Evolutionary conservation across 92 coral and sea anemone species (phyloP).

Genomic region (Umimayanthus chanpuru): DNA sequence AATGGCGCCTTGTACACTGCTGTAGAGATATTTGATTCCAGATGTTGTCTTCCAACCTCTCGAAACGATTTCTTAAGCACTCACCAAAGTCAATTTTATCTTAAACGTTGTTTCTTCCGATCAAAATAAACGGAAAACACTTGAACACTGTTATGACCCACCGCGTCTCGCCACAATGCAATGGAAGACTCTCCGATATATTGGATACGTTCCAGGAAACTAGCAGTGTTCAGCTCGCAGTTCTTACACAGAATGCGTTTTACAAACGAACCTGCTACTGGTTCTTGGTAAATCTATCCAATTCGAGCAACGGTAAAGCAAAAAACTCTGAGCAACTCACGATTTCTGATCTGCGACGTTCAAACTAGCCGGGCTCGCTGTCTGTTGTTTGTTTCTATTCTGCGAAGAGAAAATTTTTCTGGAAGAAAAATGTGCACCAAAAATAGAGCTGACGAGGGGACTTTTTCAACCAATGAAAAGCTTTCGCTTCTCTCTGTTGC

Average conservation of each 20-base stretch:
- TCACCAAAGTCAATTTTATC: slow-evolving; percentile 22
- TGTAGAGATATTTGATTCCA: slow-evolving; percentile 4
- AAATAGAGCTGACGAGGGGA: slow-evolving; percentile 75
- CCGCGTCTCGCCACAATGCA: slow-evolving; percentile 5
- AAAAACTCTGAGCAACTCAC: background rate
- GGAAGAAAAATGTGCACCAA: slow-evolving; percentile 59
- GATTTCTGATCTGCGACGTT: slow-evolving; percentile 25
- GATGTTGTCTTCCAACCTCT: background rate
- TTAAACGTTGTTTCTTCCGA: slow-evolving; percentile 9
- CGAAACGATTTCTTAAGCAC: background rate
- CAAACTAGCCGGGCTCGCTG: slow-evolving; percentile 47
- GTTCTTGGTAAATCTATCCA: background rate
- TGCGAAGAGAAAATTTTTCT: slow-evolving; percentile 34
- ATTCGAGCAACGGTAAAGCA: background rate
- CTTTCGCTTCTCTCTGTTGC: slow-evolving; percentile 2
- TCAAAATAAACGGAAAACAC: slow-evolving; percentile 25
- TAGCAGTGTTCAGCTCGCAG: background rate
- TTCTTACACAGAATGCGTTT: background rate
- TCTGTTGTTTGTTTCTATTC: slow-evolving; percentile 41
- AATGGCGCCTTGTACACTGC: slow-evolving; percentile 18
- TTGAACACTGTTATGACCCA: background rate
- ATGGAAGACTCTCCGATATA: background rate
- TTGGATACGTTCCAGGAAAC: slow-evolving; percentile 25
- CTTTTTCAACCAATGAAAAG: slow-evolving; percentile 62
- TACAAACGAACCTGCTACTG: background rate